Conservation (phyloP, 2,797 vertebrate genomes). For the Mionectes olivaceus region DNA sequence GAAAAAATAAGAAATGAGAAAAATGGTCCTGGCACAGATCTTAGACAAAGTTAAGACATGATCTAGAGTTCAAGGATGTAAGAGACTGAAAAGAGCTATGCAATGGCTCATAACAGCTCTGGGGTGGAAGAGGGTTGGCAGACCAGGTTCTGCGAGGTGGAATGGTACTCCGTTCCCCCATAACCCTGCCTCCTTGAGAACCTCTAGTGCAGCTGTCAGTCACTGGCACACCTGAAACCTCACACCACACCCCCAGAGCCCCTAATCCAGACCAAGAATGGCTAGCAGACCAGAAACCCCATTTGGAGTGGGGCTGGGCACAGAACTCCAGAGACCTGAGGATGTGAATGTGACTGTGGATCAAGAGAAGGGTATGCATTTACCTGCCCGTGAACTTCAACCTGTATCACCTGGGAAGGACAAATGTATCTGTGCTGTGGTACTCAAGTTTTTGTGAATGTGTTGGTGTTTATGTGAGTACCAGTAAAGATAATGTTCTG, state of each 20-base stretch:
- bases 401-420: background rate
- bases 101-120: background rate
- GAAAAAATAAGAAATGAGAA: background rate
- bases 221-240: background rate
- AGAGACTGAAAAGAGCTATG: background rate
- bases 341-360: background rate
- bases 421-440: accelerated
- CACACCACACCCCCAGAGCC: background rate
- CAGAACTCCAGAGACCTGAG: background rate
- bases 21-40: background rate
- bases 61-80: background rate
- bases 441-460: background rate
- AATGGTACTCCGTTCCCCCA: background rate
- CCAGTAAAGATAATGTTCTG: background rate
- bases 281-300: background rate
- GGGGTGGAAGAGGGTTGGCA: too few species aligned
- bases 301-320: too few species aligned
- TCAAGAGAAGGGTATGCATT: background rate
- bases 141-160: background rate
- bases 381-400: background rate
- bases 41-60: background rate
- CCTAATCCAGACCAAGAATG: background rate
- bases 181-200: background rate
- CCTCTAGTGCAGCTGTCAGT: background rate
- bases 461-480: background rate